Evolutionary conservation across 2,797 vertebrate species (phyloP).

Genomic region (Ctenopoma multispine): DNA sequence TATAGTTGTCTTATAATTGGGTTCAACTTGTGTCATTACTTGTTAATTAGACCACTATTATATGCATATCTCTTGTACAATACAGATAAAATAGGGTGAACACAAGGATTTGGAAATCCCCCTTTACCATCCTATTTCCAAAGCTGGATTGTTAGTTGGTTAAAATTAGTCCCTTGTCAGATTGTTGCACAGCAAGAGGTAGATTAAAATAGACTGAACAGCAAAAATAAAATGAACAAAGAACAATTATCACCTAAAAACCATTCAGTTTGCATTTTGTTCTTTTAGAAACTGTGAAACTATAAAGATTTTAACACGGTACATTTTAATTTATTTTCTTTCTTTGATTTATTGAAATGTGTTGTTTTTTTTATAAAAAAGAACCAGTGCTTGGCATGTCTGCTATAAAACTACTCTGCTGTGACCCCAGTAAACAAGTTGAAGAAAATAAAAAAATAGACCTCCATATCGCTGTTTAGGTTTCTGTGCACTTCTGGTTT

Average conservation of each 20-base stretch:
- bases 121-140: not conserved
- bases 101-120: not conserved
- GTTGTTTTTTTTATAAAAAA: not conserved
- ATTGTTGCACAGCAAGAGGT: not conserved
- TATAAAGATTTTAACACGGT: no score
- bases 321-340: not conserved
- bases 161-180: slow-evolving; percentile 9
- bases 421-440: not conserved
- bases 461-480: not conserved
- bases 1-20: not conserved
- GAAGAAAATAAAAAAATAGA: not conserved
- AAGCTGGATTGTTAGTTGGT: slow-evolving; percentile 8
- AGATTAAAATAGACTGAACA: not conserved
- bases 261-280: no score
- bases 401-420: not conserved
- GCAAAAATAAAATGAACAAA: not conserved
- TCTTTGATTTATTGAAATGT: no score
- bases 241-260: not conserved
- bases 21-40: not conserved
- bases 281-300: no score
- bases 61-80: not conserved
- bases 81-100: not conserved
- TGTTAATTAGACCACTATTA: no score
- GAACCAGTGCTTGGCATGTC: not conserved
- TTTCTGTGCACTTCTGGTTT: slow-evolving; percentile 5